Evolutionary conservation across 1,140 invertebrate species (phyloP).

Genomic region (Meloidogyne exigua): DNA sequence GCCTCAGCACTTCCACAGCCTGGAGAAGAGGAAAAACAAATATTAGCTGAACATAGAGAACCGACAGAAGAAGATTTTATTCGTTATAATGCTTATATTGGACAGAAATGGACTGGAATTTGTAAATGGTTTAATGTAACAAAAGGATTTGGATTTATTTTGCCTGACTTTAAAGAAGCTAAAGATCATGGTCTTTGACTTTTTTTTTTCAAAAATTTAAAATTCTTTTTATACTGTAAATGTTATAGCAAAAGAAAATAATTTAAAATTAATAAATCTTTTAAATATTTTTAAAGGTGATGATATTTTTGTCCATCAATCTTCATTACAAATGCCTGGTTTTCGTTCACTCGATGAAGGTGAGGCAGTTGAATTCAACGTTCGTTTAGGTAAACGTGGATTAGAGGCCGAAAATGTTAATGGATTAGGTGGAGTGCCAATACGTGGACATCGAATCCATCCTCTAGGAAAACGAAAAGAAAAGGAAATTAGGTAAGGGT

Average conservation of each 20-base stretch:
- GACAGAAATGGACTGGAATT: constrained; percentile 36
- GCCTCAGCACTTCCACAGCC: neutral
- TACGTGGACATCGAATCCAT: constrained; percentile 27
- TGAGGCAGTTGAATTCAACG: constrained; percentile 34
- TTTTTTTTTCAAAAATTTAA: no score
- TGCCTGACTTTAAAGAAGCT: constrained; percentile 32
- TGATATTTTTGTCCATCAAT: constrained; percentile 24
- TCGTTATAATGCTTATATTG: constrained; percentile 34
- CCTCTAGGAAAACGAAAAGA: constrained; percentile 32
- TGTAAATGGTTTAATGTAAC: constrained; percentile 39
- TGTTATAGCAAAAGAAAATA: no score
- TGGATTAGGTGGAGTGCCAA: constrained; percentile 20
- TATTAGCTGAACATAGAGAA: constrained; percentile 10
- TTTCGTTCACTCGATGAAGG: constrained; percentile 32
- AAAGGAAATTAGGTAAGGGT: constrained; percentile 21
- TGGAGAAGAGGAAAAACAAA: neutral
- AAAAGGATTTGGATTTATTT: constrained; percentile 37
- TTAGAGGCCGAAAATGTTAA: constrained; percentile 33
- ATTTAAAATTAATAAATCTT: neutral
- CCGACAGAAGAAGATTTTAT: constrained; percentile 33
- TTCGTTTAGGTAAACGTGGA: constrained; percentile 30
- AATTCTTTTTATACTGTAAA: no score
- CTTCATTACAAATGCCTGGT: constrained; percentile 31
- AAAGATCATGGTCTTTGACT: constrained; percentile 11
- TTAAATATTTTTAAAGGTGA: neutral